Percentiles rank a stretch among this genome's conserved stretches.
These are phyloP conservation scores for Dioctria linearis DNA, from an alignment of 2,888 invertebrate species.

Conservation along the genomic window DNA sequence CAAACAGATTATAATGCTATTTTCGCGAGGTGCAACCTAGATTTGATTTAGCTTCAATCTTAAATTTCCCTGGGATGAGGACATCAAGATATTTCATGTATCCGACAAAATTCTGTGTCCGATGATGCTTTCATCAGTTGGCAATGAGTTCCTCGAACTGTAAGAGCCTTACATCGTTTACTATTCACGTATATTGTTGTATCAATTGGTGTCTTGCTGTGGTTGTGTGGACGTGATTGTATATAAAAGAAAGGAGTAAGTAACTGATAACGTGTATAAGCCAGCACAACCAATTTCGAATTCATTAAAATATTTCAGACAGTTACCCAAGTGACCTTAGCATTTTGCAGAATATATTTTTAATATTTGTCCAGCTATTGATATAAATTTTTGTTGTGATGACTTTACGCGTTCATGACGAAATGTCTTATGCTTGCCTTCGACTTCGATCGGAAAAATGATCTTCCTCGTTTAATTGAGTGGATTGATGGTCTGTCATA, in stretches of 20 bases:
- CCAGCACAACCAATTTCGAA: too few relatives aligned
- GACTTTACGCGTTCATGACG: neutral
- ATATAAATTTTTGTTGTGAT: too few relatives aligned
- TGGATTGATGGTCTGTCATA: neutral
- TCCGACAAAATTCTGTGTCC: constrained; percentile 46
- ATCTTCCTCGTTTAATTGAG: constrained; percentile 26
- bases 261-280: too few relatives aligned
- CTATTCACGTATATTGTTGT: neutral
- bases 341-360: too few relatives aligned
- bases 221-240: neutral
- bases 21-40: neutral
- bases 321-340: too few relatives aligned
- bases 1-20: too few relatives aligned
- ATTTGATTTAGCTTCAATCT: neutral
- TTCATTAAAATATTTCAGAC: too few relatives aligned
- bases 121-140: constrained; percentile 31
- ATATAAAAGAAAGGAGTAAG: neutral
- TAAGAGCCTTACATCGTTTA: constrained; percentile 51
- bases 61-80: neutral
- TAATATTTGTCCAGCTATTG: too few relatives aligned
- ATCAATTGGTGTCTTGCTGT: constrained; percentile 23
- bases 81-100: constrained; percentile 46
- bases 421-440: constrained; percentile 30
- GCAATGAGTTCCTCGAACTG: constrained; percentile 54
- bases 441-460: constrained; percentile 41